Percentiles rank a stretch among this genome's conserved stretches.
Conservation (phyloP, 2,797 vertebrate species). For the Salarias fasciatus region DNA sequence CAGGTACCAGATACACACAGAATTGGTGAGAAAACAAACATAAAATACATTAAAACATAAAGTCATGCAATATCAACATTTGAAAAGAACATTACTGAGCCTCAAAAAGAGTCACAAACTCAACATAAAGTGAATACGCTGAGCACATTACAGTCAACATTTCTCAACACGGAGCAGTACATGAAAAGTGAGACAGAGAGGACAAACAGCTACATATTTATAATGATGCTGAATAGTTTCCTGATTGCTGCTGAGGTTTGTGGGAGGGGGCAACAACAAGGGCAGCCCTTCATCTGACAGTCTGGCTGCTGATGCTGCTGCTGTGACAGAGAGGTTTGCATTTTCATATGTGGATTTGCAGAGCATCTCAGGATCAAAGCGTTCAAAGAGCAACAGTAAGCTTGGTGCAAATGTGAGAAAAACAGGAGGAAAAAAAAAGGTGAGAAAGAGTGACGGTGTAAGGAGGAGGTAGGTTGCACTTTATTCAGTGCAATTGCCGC, state of each 20-base stretch:
- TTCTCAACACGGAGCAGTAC: conserved; percentile 38
- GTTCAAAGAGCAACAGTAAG: conserved; percentile 66
- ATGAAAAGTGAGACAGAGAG: conserved; percentile 34
- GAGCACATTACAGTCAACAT: conserved; percentile 25
- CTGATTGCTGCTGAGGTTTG: conserved; percentile 47
- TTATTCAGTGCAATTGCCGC: conserved; percentile 62
- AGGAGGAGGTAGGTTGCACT: conserved; percentile 52
- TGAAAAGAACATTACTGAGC: conserved; percentile 1
- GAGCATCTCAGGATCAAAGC: conserved; percentile 59
- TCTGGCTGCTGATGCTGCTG: conserved; percentile 66
- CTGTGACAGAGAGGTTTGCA: conserved; percentile 56
- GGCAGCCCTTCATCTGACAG: conserved; percentile 34
- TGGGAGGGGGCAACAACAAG: conserved; percentile 43
- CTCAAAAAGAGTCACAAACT: conserved; percentile 16
- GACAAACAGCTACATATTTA: conserved; percentile 40
- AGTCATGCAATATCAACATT: not conserved
- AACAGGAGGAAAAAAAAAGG: conserved; percentile 7
- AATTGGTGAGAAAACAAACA: no score
- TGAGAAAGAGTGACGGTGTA: conserved; percentile 27
- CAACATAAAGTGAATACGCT: conserved; percentile 30
- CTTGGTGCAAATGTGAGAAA: conserved; percentile 51
- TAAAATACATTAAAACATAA: no score
- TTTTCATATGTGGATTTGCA: conserved; percentile 47
- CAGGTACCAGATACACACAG: no score
- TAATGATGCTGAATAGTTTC: conserved; percentile 28